phyloP scores from a whole-genome alignment of 1,140 invertebrate species.

The Drosophila paulistorum region DNA sequence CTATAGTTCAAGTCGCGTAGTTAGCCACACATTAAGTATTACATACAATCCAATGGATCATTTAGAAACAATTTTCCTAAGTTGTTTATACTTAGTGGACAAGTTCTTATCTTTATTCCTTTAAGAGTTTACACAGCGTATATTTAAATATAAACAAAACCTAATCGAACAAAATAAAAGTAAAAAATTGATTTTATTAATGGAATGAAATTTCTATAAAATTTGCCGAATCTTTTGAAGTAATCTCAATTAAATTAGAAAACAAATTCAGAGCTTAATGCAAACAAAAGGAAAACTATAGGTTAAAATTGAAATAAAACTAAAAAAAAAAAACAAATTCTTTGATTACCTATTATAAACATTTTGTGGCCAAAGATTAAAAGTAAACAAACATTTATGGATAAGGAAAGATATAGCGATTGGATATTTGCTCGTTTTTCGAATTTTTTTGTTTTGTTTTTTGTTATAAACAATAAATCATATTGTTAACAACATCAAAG shows the following conservation, averaged over 20 bases:
- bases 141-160: no score
- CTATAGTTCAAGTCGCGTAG: no score
- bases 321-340: not conserved
- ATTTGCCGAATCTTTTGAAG: not conserved
- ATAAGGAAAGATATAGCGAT: not conserved
- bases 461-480: constrained; percentile 57
- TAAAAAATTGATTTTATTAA: no score
- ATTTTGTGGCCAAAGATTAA: not conserved
- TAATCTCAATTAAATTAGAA: not conserved
- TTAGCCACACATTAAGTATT: no score
- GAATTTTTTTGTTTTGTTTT: not conserved
- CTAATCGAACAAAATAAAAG: no score
- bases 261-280: not conserved
- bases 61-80: no score
- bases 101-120: no score
- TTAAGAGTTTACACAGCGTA: no score
- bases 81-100: no score
- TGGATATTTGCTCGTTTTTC: not conserved
- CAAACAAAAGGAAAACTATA: not conserved
- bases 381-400: no score
- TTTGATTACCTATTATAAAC: constrained; percentile 8
- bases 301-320: no score
- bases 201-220: not conserved
- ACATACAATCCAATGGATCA: no score
- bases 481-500: constrained; percentile 41